phyloP scores from a whole-genome alignment of 2,888 invertebrate species.

The Pandemis cinnamomeana region DNA sequence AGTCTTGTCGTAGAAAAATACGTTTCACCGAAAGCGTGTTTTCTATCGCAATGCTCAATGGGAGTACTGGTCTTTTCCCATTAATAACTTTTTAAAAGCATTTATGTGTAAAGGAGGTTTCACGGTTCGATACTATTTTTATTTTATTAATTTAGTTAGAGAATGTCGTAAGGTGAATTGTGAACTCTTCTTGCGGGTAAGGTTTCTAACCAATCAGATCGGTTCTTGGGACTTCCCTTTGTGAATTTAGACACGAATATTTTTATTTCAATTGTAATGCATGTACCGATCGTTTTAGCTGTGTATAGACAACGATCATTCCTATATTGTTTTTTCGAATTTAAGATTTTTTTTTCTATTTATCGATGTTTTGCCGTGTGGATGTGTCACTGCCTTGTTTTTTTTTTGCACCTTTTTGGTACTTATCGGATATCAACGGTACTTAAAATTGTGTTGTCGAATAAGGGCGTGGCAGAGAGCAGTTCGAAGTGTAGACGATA shows the following conservation, averaged over 20 bases:
- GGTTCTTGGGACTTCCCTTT: conserved; percentile 63
- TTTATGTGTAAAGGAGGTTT: conserved; percentile 63
- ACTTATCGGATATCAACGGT: conserved; percentile 45
- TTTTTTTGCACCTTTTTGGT: conserved; percentile 50
- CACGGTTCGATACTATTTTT: conserved; percentile 18
- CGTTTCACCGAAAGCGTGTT: conserved; percentile 10
- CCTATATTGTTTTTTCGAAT: conserved; percentile 74
- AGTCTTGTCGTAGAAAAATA: conserved; percentile 14
- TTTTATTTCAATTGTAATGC: conserved; percentile 54
- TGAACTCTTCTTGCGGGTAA: conserved; percentile 53
- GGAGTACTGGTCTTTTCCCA: conserved; percentile 59
- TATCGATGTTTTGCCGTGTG: conserved; percentile 53
- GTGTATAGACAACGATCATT: conserved; percentile 68
- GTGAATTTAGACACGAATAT: conserved; percentile 44
- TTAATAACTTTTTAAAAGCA: conserved; percentile 58
- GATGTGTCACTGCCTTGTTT: conserved; percentile 55
- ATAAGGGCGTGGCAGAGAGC: conserved; percentile 23
- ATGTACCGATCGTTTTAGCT: conserved; percentile 63
- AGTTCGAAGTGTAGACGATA: conserved; percentile 17
- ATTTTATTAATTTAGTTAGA: conserved; percentile 44
- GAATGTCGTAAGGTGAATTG: conserved; percentile 39
- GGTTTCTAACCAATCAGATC: conserved; percentile 64
- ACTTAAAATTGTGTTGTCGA: conserved; percentile 42
- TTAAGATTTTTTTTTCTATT: conserved; percentile 60
- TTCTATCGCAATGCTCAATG: conserved; percentile 48